These are phyloP conservation scores for Megaleporinus macrocephalus DNA, from an alignment of 2,113 vertebrate genomes.

Conservation along the genomic window DNA sequence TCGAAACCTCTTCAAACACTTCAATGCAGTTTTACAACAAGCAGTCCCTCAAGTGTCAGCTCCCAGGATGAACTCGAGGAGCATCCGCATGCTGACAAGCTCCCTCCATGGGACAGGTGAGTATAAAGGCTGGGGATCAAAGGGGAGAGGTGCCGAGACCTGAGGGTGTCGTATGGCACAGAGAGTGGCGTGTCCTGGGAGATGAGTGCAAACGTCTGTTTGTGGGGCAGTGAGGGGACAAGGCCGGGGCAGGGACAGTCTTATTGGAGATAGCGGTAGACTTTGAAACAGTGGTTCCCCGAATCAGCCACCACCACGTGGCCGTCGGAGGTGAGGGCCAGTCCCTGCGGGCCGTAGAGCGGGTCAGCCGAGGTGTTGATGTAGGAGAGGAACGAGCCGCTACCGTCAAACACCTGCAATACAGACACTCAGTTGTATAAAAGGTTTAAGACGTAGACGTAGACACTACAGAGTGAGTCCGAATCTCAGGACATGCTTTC, in stretches of 20 bases:
- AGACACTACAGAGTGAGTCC: too few relatives aligned
- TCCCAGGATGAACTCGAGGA: background rate
- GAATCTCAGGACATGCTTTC: too few relatives aligned
- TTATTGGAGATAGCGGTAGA: conserved; percentile 96
- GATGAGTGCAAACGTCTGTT: conserved; percentile 12
- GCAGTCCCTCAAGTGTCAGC: background rate
- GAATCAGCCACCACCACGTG: conserved; percentile 98
- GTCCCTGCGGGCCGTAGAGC: conserved; percentile 94
- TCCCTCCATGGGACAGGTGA: background rate
- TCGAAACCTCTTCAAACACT: background rate
- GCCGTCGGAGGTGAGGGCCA: conserved; percentile 94
- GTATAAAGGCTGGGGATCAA: background rate
- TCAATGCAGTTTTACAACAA: background rate
- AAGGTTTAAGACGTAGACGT: background rate
- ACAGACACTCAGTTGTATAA: background rate
- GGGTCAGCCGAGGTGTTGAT: conserved; percentile 98
- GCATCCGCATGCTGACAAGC: background rate
- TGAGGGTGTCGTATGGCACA: conserved; percentile 2
- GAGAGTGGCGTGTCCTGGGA: background rate
- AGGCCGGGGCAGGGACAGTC: background rate
- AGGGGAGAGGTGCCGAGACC: background rate
- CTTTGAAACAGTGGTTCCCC: conserved; percentile 98
- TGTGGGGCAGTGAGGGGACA: background rate
- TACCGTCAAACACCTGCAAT: conserved; percentile 94
- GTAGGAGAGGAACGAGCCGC: conserved; percentile 95